Evolutionary conservation across 2,113 vertebrate genomes (phyloP).

Genomic region (Neofelis nebulosa): DNA sequence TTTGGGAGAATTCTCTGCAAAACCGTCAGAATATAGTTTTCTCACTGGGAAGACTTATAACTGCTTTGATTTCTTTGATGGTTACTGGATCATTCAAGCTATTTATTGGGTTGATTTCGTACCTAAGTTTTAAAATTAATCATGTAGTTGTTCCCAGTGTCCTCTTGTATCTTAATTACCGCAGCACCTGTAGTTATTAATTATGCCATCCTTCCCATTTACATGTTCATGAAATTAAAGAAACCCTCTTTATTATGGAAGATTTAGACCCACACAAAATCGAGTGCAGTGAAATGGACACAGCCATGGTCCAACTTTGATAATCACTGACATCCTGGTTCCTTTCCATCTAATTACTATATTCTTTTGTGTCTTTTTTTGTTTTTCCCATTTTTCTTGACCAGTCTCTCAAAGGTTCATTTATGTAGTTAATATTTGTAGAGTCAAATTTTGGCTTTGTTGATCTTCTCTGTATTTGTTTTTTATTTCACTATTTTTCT

Average conservation of each 20-base stretch:
- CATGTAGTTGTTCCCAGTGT: neutral
- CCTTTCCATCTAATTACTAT: neutral
- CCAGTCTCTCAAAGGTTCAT: neutral
- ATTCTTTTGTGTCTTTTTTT: neutral
- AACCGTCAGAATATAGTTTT: neutral
- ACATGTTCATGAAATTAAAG: too few relatives aligned
- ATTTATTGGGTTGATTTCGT: neutral
- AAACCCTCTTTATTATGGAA: neutral
- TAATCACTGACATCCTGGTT: neutral
- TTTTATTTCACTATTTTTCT: too few relatives aligned
- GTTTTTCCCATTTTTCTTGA: neutral
- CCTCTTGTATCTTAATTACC: neutral
- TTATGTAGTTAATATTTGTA: neutral
- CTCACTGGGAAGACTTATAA: neutral
- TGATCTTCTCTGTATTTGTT: neutral
- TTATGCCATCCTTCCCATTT: neutral
- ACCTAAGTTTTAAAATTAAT: neutral
- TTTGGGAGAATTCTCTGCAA: neutral
- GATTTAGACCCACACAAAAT: too few relatives aligned
- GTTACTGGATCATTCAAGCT: neutral
- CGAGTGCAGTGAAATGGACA: fast-evolving
- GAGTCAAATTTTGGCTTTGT: too few relatives aligned
- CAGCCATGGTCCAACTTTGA: neutral
- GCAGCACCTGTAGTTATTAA: neutral
- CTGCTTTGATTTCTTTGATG: neutral